Base-by-base conservation (phyloP, 2,888 invertebrate species). In the Ommatoiulus sabulosus region DNA sequence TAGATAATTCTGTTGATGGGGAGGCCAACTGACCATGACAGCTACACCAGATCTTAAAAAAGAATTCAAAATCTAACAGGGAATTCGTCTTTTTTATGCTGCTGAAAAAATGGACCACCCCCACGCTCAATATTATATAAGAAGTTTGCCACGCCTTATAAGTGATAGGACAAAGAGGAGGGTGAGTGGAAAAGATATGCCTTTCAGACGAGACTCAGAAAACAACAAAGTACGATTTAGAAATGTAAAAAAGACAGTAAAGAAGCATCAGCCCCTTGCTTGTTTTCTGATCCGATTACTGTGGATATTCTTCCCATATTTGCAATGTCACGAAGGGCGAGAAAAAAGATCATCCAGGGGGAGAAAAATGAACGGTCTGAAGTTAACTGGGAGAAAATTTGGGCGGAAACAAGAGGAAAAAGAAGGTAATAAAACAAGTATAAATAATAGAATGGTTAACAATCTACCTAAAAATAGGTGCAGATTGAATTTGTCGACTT, bases 251-350 rank as follows among this genome's bases (percentile, higher is more conserved):
- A 35, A 86, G 46, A 86, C 86, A 86, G 86, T 44, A 86, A 44
- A 44, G 46, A 86, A 43, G 44, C 46, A 86, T 86, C 86, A 43
- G 46, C 46, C 46, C 20, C 35, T 86, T 86, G 24, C 86, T 44
- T 20, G 43, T 44, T 46, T 43, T 44, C 86, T 86, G 86, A 86
- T 86, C 86, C 86, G 86, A 86, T 86, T 86, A 86, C 86, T 46
- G 7, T 43, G n/a, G 84, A 86, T 86, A 86, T 44, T 86, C 46
- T 86, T 86, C 84, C 84, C 86, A 86, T 86, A 86, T 86, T 86
- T 86, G 46, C 86, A 44, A 44, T 86, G 86, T 86, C 86, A 86
- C 86, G 86, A 86, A 86, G 44, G 46, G 44, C 20, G 46, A 86
- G 8, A 43, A 46, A 44, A 86, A 44, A 86, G n/a, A n/a, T n/a